These are phyloP conservation scores for Enteromius thamalakanensis DNA, from an alignment of 2,797 vertebrate species.

Conservation along the genomic window DNA sequence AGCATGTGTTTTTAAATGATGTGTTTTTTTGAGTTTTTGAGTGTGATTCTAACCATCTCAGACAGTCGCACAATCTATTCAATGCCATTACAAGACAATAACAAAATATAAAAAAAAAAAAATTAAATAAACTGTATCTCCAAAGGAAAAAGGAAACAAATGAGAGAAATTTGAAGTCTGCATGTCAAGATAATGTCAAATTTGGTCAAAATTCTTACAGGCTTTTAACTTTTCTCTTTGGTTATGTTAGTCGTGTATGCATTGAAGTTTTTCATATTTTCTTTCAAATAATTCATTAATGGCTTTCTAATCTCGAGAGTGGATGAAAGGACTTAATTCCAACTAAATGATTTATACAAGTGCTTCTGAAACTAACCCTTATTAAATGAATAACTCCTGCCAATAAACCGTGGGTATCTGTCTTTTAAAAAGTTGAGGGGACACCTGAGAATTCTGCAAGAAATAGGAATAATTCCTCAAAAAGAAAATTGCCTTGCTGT, in stretches of 20 bases:
- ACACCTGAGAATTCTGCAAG: conserved; percentile 73
- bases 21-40: conserved; percentile 7
- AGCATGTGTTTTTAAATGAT: neutral
- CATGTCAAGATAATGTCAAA: conserved; percentile 68
- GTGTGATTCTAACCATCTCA: conserved; percentile 33
- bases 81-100: conserved; percentile 52
- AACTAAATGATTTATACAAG: conserved; percentile 69
- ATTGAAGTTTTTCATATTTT: conserved; percentile 73
- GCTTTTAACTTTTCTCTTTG: conserved; percentile 70
- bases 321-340: conserved; percentile 74
- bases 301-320: conserved; percentile 73
- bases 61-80: conserved; percentile 42
- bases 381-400: conserved; percentile 73
- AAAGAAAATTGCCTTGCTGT: conserved; percentile 74
- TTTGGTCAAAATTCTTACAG: conserved; percentile 67
- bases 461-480: conserved; percentile 66
- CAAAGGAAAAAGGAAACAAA: conserved; percentile 44
- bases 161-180: conserved; percentile 57
- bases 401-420: conserved; percentile 75
- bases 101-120: conserved; percentile 25
- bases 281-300: conserved; percentile 76
- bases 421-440: conserved; percentile 71
- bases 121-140: conserved; percentile 45
- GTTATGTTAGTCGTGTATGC: conserved; percentile 73
- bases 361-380: conserved; percentile 69